Base-by-base conservation (phyloP, 2,888 invertebrate genomes). In the Drosophila siamana region DNA sequence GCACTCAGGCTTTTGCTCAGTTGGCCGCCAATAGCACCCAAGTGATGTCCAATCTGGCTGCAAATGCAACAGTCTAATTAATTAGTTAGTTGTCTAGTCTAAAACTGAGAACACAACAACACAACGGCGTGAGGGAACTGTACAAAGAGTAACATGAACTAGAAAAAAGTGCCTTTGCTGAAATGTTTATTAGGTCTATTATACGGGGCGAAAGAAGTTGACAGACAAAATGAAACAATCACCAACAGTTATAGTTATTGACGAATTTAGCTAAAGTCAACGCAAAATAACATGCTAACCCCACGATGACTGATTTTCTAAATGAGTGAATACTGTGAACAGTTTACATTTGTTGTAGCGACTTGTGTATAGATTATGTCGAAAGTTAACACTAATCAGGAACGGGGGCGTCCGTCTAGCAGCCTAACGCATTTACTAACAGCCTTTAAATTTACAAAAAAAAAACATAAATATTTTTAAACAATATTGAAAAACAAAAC, bases 121-220 rank as follows among this genome's bases (percentile, higher is more conserved):
- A 30, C 33, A 51, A 30, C 60, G 56, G 38, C 52, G 26, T 59
- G 68, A 59, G 69, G 62, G 62, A 69, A 47, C 41, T 86, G 68
- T 80, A 68, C 59, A 84, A 69, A 73, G 50, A 47, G 2, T 41
- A 61, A 60, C 28, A 33, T 43, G 24, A 54, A 40, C 44, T 51
- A 40, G 8, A 16, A 15, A 54, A 43, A 50, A 41, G 87, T 86
- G 80, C 78, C 87, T 81, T 88, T 75, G 54, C 61, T 30, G 56
- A 62, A 64, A 56, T 63, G 55, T 59, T 61, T 38, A 51, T 22
- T 55, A 57, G 43, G 43, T 55, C 11, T 40, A 54, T 43, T 38
- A 64, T 13, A 50, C 16, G 47, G 19, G 50, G 9, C 26, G 51
- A 5, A 51, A 47, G 52, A 38, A 56, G 50, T 63, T 60, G 19